Base-by-base conservation (phyloP, 2,113 vertebrate genomes). In the Anoplopoma fimbria region DNA sequence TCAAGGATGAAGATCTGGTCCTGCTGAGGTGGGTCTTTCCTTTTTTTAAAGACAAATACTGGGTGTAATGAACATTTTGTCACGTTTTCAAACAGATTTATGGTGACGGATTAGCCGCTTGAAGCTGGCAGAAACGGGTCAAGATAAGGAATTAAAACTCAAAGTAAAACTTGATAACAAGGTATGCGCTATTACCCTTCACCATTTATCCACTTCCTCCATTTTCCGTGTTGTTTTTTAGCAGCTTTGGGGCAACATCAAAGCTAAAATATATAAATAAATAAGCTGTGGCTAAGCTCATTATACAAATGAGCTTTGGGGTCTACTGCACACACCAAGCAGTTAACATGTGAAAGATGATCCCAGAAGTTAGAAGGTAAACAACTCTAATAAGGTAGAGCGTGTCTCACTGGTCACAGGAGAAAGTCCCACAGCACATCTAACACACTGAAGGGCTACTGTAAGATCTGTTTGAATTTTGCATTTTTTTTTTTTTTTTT, bases 261-360 rank as follows among this genome's bases (percentile, higher is more conserved):
- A 91, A 88, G 88, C 57, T 7, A 38, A 27, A 75, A 36, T 27
- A 21, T 27, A 27, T 76, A 34, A 29, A 38, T 49, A n/a, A 58
- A 15, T 1, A 64, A 23, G 34, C 78, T 67, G 34, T 2, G 17
- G 67, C 73, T 69, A 84, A 91, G 89, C 89, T 90, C 78, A 86
- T 93, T 91, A 91, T n/a, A 87, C 69, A 88, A 92, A 93, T 75
- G 72, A 88, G 84, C 86, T 82, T 64, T 65, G 77, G 77, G 71
- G 71, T 33, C 76, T 4, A 9, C 42, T 51, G 67, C 55, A 38
- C 62, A 68, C 72, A 71, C 33, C 0, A 3, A 74, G 75, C 42
- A 9, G 40, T 29, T 25, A 62, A 75, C 63, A 78, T 42, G 49
- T 76, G 77, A 81, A 61, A 79, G 88, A 75, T 73, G 72, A 82